Base-by-base conservation (phyloP, 1,140 invertebrate genomes). In the Proctacanthus coquilletti region DNA sequence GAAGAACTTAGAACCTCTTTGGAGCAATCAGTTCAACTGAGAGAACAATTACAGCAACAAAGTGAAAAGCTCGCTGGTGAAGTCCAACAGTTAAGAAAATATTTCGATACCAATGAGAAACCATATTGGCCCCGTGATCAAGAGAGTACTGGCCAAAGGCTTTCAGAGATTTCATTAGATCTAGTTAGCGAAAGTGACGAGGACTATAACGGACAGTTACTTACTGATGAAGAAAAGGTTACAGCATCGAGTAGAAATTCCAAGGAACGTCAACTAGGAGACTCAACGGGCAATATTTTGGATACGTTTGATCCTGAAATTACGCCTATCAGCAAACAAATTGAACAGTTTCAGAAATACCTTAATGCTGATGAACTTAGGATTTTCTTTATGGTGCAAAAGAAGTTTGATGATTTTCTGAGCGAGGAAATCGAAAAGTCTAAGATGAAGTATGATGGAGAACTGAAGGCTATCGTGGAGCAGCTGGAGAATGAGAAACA, bases 1-100 rank as follows among this genome's bases (percentile, higher is more conserved):
- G 60, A 67, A 38, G 66, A 75, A 50, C 57, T 80, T 4, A 69
- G 61, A 21, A 60, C 74, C 38, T 71, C 69, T 15, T 58, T 78
- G 40, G 65, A 71, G 47, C 67, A 72, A 41, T 68, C 70, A 2
- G 54, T 72, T 8, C 51, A 56, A 2, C 67, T 78, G 31, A 62
- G 68, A 17, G 65, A 71, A 23, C 61, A 72, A 21, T 56, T 80
- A 5, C 70, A 69, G 47, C 46, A 51, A 21, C 73, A 78, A 30
- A 66, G 74, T 19, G 63, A 71, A 2, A 58, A 67, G 30, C 69
- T 79, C 2, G 66, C 64, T 33, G 61, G 63, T 1, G 75, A 81
- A 49, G 68, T 80, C 13, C 61, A 68, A 2, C 57, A 69, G 11
- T 47, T 79, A 13, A 70, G 75, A 19, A 64, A 70, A 39, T 57